A percentile compares a stretch with the other conserved stretches of the same genome.
These are phyloP conservation scores for Trichomycterus rosablanca DNA, from an alignment of 2,113 vertebrate genomes.

Conservation along the genomic window DNA sequence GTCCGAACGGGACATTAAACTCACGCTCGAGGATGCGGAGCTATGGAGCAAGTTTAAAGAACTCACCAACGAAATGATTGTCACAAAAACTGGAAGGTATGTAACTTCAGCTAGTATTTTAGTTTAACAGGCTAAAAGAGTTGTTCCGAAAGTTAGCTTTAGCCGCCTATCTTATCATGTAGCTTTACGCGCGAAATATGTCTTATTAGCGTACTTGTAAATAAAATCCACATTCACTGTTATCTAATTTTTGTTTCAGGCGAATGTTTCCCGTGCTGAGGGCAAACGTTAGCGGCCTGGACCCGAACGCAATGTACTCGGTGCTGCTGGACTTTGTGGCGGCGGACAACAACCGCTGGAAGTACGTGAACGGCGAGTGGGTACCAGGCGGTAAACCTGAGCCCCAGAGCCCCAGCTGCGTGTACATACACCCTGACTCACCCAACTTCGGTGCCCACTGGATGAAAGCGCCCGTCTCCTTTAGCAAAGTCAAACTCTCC, in stretches of 20 bases:
- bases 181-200: too few relatives aligned
- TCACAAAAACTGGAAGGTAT: slow-evolving; percentile 75
- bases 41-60: slow-evolving; percentile 76
- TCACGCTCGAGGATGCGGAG: slow-evolving; percentile 69
- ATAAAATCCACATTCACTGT: too few relatives aligned
- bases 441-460: slow-evolving; percentile 78
- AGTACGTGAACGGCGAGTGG: slow-evolving; percentile 78
- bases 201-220: too few relatives aligned
- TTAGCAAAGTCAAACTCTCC: slow-evolving; percentile 79
- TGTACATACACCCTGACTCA: slow-evolving; percentile 79
- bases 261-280: slow-evolving; percentile 75
- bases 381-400: slow-evolving; percentile 75
- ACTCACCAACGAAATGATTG: slow-evolving; percentile 78
- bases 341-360: slow-evolving; percentile 76
- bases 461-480: slow-evolving; percentile 77
- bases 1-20: slow-evolving; percentile 73
- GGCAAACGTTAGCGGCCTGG: slow-evolving; percentile 66
- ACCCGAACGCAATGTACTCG: slow-evolving; percentile 77
- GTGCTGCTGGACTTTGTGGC: slow-evolving; percentile 75
- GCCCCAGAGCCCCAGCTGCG: slow-evolving; percentile 75
- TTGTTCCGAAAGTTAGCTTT: slow-evolving; percentile 2
- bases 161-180: too few relatives aligned
- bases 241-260: slow-evolving; percentile 50
- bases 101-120: slow-evolving; percentile 2
- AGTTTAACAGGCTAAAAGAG: too few relatives aligned